A percentile compares a stretch with the other conserved stretches of the same genome.
phyloP scores from a whole-genome alignment of 2,888 invertebrate genomes.

The Odontothrips loti region DNA sequence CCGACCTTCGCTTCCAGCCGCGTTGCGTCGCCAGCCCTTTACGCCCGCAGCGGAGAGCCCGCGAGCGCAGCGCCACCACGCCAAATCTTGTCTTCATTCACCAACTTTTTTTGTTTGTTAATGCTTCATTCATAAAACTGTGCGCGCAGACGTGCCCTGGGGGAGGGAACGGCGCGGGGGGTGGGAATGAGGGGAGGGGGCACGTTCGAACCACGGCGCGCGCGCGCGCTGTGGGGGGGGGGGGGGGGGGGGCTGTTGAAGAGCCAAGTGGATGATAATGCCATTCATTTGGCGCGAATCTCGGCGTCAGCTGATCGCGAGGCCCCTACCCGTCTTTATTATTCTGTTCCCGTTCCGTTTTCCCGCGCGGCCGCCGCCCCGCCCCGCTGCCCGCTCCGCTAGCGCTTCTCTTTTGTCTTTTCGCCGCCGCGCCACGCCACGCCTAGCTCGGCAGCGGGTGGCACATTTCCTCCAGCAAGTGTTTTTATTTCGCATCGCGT shows the following conservation, averaged over 20 bases:
- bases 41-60: background rate
- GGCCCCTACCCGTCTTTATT: background rate
- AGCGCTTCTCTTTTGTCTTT: background rate
- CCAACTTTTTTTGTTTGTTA: slow-evolving; percentile 23
- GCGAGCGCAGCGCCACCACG: background rate
- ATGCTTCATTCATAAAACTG: slow-evolving; percentile 26
- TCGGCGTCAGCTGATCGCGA: slow-evolving; percentile 17
- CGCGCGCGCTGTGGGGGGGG: background rate
- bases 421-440: slow-evolving; percentile 2
- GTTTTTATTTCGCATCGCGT: background rate
- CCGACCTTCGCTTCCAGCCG: no score
- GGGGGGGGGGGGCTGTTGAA: background rate
- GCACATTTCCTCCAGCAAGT: background rate
- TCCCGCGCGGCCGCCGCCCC: no score
- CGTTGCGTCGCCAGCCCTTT: background rate
- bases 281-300: slow-evolving; percentile 24
- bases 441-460: background rate
- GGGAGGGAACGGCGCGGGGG: background rate
- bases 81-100: slow-evolving; percentile 20
- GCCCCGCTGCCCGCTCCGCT: background rate
- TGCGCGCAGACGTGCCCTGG: background rate
- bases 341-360: background rate
- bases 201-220: background rate
- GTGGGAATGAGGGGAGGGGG: background rate
- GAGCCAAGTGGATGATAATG: slow-evolving; percentile 26